phyloP scores from a whole-genome alignment of 2,113 vertebrate species.

The Rhipidura dahli region DNA sequence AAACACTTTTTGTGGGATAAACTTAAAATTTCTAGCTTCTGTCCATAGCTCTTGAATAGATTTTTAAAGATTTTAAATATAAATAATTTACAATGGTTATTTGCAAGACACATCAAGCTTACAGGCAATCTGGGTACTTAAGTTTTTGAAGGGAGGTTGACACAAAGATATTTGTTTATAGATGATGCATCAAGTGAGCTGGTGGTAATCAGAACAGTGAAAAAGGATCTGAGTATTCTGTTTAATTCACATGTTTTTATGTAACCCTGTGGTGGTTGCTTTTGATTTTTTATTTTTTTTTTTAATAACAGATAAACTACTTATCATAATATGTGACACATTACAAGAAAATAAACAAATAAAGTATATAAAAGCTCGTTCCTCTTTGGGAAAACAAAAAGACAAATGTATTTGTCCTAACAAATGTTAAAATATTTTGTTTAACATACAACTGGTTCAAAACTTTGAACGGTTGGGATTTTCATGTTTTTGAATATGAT shows the following conservation, averaged over 20 bases:
- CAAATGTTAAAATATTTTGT: not conserved
- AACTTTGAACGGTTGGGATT: not conserved
- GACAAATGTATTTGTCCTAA: not conserved
- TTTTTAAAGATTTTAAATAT: not conserved
- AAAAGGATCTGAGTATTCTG: not conserved
- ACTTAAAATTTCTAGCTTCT: not conserved
- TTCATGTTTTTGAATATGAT: not conserved
- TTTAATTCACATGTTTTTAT: not conserved
- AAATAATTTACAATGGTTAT: not conserved
- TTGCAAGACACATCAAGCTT: not conserved
- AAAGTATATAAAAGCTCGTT: not conserved
- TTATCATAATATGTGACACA: not conserved
- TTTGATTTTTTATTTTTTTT: not conserved
- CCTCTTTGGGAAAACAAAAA: not conserved
- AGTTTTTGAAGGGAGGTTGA: not conserved
- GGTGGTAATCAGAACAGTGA: not conserved
- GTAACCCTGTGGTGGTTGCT: not conserved
- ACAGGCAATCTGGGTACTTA: not conserved
- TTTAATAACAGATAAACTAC: not conserved
- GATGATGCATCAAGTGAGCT: not conserved
- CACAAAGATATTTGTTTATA: not conserved
- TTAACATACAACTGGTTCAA: not conserved
- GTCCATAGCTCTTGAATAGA: not conserved
- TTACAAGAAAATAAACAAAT: not conserved
- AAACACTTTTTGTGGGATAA: not conserved